Percentiles rank a stretch among this genome's conserved stretches.
These are phyloP conservation scores for Scomber scombrus DNA, from an alignment of 2,113 vertebrate genomes.

Conservation along the genomic window DNA sequence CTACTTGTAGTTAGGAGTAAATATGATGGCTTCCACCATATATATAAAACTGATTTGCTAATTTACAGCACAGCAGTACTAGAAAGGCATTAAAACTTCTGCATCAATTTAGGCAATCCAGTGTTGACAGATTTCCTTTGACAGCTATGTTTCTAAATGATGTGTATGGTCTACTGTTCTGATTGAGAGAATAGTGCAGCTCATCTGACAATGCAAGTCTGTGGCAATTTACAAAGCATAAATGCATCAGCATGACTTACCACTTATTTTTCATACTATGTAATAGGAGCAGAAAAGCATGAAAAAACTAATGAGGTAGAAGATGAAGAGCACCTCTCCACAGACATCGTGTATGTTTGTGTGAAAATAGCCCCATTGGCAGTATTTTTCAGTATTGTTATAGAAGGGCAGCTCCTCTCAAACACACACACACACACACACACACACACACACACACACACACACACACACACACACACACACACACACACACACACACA, in stretches of 20 bases:
- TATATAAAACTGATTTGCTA: background rate
- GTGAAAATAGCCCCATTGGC: conserved; percentile 35
- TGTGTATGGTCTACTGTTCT: background rate
- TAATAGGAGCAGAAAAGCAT: conserved; percentile 31
- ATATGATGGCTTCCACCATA: background rate
- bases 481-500: too few relatives aligned
- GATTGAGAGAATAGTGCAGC: conserved; percentile 7
- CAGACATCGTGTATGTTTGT: conserved; percentile 28
- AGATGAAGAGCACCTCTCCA: conserved; percentile 38
- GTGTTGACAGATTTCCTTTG: background rate
- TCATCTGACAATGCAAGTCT: conserved; percentile 23
- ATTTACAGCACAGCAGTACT: background rate
- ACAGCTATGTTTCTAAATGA: conserved; percentile 7
- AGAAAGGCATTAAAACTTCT: background rate
- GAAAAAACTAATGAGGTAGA: conserved; percentile 54
- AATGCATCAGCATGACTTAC: conserved; percentile 49
- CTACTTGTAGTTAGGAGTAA: conserved; percentile 3
- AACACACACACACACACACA: background rate
- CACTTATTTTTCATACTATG: conserved; percentile 29
- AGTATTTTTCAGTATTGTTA: conserved; percentile 30
- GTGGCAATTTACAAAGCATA: conserved; percentile 34
- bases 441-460: too few relatives aligned
- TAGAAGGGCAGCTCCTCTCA: conserved; percentile 9
- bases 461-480: background rate
- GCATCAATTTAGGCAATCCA: background rate